These are phyloP conservation scores for Psilopogon haemacephalus DNA, from an alignment of 2,113 vertebrate species.

Conservation along the genomic window DNA sequence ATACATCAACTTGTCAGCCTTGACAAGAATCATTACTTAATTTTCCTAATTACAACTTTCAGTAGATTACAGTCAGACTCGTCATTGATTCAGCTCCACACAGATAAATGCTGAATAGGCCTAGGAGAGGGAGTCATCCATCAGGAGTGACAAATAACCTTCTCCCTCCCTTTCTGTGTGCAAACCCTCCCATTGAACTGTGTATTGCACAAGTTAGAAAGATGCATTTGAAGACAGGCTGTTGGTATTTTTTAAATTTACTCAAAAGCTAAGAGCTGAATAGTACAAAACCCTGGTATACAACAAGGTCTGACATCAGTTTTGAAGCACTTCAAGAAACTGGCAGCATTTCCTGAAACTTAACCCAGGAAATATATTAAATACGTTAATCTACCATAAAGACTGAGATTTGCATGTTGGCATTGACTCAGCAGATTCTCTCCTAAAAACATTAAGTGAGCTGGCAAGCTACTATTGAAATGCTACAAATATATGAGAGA, in stretches of 20 bases:
- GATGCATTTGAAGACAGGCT: conserved; percentile 50
- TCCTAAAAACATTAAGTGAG: background rate
- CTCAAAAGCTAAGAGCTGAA: background rate
- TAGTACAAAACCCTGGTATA: background rate
- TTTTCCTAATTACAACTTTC: conserved; percentile 87
- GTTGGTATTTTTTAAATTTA: conserved; percentile 62
- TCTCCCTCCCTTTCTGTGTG: conserved; percentile 53
- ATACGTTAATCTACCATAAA: conserved; percentile 49
- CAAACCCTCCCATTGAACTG: conserved; percentile 68
- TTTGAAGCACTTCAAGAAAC: conserved; percentile 29
- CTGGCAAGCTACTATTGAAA: background rate
- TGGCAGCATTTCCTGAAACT: conserved; percentile 12
- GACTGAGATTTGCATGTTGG: conserved; percentile 24
- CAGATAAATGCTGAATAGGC: conserved; percentile 79
- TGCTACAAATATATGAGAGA: background rate
- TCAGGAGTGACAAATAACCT: conserved; percentile 69
- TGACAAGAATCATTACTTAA: conserved; percentile 82
- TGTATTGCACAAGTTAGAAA: background rate
- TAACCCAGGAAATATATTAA: conserved; percentile 16
- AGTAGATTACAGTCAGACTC: conserved; percentile 75
- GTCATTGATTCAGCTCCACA: conserved; percentile 68
- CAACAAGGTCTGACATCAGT: background rate
- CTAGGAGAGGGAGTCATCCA: conserved; percentile 72
- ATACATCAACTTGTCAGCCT: conserved; percentile 72
- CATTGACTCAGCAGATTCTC: conserved; percentile 18